Conservation (phyloP, 2,888 invertebrate genomes). For the Oxytorus armatus region DNA sequence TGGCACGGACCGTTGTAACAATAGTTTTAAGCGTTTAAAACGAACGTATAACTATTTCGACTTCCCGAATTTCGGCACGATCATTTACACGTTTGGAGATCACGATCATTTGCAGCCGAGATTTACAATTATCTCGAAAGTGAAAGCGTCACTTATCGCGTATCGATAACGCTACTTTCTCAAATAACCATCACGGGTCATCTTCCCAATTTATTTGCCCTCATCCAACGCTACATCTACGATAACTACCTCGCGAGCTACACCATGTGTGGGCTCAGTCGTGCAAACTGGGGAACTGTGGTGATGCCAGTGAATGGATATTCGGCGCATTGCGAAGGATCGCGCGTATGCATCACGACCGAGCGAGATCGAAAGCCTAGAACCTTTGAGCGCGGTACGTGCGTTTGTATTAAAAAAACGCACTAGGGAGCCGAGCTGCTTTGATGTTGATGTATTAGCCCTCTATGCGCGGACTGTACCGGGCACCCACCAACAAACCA, state of each 20-base stretch:
- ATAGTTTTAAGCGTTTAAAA: too few species aligned
- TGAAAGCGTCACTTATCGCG: too few species aligned
- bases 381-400: conserved; percentile 81
- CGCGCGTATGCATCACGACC: conserved; percentile 53
- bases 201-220: too few species aligned
- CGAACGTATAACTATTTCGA: too few species aligned
- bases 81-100: too few species aligned
- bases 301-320: background rate
- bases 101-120: too few species aligned
- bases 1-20: too few species aligned
- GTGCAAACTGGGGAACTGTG: conserved; percentile 5
- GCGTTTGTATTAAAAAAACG: conserved; percentile 67
- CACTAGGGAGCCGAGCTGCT: conserved; percentile 70
- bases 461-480: conserved; percentile 69
- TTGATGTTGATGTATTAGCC: conserved; percentile 83
- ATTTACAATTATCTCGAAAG: too few species aligned
- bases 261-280: background rate
- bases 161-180: too few species aligned
- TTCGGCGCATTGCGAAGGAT: conserved; percentile 33
- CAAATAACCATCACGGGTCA: too few species aligned
- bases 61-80: too few species aligned
- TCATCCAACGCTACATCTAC: background rate
- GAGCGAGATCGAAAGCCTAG: conserved; percentile 66
- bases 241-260: background rate
- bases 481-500: conserved; percentile 56